These are phyloP conservation scores for Enteromius treurensis DNA, from an alignment of 2,797 vertebrate genomes.

Conservation along the genomic window DNA sequence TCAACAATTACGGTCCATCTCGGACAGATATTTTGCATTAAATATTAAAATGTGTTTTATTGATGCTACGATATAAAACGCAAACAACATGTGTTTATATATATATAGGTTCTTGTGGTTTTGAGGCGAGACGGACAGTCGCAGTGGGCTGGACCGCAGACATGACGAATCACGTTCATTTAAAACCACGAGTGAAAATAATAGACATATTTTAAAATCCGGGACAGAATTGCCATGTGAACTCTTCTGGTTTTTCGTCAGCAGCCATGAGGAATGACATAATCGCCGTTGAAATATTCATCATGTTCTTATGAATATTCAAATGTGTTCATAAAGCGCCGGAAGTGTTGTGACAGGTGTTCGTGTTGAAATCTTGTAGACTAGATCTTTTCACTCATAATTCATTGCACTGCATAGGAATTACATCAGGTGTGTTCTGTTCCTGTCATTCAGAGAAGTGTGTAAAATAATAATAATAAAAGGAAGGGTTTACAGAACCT, in stretches of 20 bases:
- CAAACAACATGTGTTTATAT: neutral
- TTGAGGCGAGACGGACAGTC: conserved; percentile 7
- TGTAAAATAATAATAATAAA: neutral
- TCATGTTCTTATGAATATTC: neutral
- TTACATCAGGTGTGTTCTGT: neutral
- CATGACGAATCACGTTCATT: conserved; percentile 34
- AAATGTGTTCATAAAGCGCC: neutral
- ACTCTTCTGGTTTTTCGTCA: neutral
- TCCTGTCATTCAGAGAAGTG: neutral
- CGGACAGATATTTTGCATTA: neutral
- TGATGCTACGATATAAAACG: neutral
- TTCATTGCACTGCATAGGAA: neutral
- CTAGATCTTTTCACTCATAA: neutral
- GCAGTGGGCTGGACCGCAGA: conserved; percentile 45
- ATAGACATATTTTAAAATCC: neutral
- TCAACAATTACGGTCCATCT: neutral
- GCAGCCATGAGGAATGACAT: conserved; percentile 47
- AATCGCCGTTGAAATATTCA: neutral
- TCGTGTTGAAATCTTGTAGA: neutral
- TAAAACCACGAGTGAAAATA: neutral
- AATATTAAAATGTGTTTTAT: neutral
- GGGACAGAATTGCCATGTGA: neutral
- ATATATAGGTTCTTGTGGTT: neutral
- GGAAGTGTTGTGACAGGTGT: neutral
- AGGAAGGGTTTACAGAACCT: neutral